Conservation (phyloP, 2,888 invertebrate genomes). For the Gymnocheta viridis region DNA sequence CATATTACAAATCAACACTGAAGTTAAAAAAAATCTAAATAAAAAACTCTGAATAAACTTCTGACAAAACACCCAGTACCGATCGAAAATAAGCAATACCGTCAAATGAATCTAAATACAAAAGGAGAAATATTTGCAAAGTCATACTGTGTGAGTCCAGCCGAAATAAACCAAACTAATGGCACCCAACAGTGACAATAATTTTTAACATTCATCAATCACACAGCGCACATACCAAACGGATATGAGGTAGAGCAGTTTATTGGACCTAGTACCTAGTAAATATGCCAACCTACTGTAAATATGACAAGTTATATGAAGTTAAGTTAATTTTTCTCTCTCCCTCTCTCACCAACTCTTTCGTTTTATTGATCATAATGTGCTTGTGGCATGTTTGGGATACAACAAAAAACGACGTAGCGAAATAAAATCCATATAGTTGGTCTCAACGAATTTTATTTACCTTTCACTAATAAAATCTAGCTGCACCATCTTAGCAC, state of each 20-base stretch:
- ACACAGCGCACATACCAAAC: constrained; percentile 69
- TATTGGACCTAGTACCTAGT: constrained; percentile 25
- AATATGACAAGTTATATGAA: constrained; percentile 58
- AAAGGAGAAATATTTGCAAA: constrained; percentile 47
- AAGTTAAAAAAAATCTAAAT: constrained; percentile 21
- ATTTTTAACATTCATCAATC: constrained; percentile 79
- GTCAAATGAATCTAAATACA: constrained; percentile 36
- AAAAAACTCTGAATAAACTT: constrained; percentile 31
- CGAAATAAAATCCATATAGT: background rate
- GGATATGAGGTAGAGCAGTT: constrained; percentile 51
- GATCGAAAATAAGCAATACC: background rate
- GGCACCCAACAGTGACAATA: constrained; percentile 77
- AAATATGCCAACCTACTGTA: background rate
- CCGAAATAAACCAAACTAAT: constrained; percentile 61
- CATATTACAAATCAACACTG: constrained; percentile 68
- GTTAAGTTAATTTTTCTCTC: constrained; percentile 19
- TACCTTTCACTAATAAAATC: background rate
- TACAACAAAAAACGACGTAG: background rate
- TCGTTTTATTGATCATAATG: no score
- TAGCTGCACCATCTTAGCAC: no score
- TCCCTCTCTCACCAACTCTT: background rate
- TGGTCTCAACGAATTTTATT: background rate
- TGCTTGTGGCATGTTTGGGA: background rate
- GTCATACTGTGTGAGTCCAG: constrained; percentile 55
- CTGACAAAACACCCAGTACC: constrained; percentile 43